Conservation (phyloP, 1,140 invertebrate genomes). For the Atopsyche davidsoni region DNA sequence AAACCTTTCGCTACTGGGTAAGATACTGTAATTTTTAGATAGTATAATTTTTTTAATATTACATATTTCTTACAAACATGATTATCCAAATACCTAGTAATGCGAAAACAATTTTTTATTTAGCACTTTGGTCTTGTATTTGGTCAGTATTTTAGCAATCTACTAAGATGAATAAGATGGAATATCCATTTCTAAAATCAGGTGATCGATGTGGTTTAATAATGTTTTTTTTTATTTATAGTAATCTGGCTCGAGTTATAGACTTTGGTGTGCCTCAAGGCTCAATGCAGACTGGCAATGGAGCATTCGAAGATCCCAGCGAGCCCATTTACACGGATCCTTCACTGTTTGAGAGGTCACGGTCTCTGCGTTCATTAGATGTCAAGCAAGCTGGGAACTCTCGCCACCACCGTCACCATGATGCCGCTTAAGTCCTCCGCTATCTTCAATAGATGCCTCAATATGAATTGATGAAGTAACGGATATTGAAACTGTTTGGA, state of each 20-base stretch:
- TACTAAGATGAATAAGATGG: too few species aligned
- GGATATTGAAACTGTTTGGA: too few species aligned
- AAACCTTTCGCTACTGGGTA: conserved; percentile 56
- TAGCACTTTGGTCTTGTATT: too few species aligned
- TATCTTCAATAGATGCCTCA: too few species aligned
- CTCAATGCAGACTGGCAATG: conserved; percentile 22
- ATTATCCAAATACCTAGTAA: too few species aligned
- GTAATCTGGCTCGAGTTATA: conserved; percentile 42
- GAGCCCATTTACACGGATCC: conserved; percentile 91
- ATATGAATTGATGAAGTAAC: too few species aligned
- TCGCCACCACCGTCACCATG: conserved; percentile 40
- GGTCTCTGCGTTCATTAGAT: conserved; percentile 53
- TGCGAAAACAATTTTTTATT: too few species aligned
- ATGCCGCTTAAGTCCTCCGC: conserved; percentile 6
- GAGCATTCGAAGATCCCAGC: conserved; percentile 73
- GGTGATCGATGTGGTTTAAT: not conserved
- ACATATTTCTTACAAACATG: too few species aligned
- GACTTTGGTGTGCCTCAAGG: too few species aligned
- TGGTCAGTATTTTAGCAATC: too few species aligned
- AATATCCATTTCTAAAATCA: too few species aligned
- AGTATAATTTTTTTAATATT: not conserved
- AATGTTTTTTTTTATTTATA: conserved; percentile 30
- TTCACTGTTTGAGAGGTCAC: conserved; percentile 77
- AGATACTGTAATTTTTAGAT: conserved; percentile 9
- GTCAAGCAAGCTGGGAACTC: conserved; percentile 39